Evolutionary conservation across 2,113 vertebrate species (phyloP).

Genomic region (Gymnobelideus leadbeateri): DNA sequence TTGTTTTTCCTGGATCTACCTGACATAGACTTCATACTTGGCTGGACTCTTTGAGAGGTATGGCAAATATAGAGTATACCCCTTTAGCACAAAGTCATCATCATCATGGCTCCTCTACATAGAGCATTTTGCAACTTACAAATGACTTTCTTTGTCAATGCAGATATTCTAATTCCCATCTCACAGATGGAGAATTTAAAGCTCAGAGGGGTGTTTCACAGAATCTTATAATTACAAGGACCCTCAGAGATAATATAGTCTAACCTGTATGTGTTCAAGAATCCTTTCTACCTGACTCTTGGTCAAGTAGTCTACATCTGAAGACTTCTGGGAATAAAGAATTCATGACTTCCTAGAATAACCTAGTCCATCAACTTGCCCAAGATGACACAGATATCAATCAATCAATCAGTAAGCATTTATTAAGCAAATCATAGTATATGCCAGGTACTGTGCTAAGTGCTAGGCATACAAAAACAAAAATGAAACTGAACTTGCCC

Average conservation of each 20-base stretch:
- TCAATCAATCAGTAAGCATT: not conserved
- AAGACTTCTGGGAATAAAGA: not conserved
- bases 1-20: not conserved
- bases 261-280: not conserved
- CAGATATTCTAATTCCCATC: not conserved
- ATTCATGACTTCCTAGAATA: not conserved
- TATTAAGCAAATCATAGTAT: not conserved
- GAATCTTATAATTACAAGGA: not conserved
- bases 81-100: not conserved
- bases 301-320: not conserved
- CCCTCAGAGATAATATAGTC: not conserved
- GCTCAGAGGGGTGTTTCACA: not conserved
- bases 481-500: not conserved
- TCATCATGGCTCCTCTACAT: not conserved
- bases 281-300: not conserved
- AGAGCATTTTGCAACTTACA: not conserved
- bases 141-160: not conserved
- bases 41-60: not conserved
- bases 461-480: not conserved
- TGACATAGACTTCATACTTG: not conserved
- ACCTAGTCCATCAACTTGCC: not conserved
- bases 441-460: not conserved
- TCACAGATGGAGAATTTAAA: not conserved
- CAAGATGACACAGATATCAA: not conserved
- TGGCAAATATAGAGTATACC: not conserved